These are phyloP conservation scores for Pimephales promelas DNA, from an alignment of 2,113 vertebrate species.

Conservation along the genomic window DNA sequence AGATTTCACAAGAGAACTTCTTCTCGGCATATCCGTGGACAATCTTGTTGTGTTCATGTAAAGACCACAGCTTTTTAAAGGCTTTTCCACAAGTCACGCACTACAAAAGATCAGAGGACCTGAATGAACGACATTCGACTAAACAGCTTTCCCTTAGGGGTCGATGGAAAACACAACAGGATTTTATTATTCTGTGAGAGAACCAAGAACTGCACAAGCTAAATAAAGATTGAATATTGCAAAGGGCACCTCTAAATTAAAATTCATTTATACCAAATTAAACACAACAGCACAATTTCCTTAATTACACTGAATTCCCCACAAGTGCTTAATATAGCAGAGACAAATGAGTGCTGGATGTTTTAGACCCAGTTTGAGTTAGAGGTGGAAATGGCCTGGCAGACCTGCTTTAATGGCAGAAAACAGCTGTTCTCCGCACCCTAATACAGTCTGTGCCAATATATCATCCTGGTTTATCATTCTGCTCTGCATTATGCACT, in stretches of 20 bases:
- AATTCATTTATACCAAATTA: conserved; percentile 11
- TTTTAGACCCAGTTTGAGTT: conserved; percentile 26
- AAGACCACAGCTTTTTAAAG: conserved; percentile 95
- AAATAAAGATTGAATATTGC: conserved; percentile 4
- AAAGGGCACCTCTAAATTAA: conserved; percentile 24
- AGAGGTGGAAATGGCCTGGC: conserved; percentile 45
- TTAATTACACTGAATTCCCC: conserved; percentile 18
- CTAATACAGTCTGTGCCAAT: conserved; percentile 25
- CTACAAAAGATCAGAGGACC: conserved; percentile 65
- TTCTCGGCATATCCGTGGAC: conserved; percentile 93
- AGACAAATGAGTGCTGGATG: background rate
- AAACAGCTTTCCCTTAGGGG: background rate
- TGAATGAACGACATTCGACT: conserved; percentile 10
- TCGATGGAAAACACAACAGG: conserved; percentile 10
- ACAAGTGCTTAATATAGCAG: background rate
- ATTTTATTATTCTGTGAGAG: background rate
- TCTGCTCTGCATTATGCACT: conserved; percentile 4
- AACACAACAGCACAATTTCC: conserved; percentile 19
- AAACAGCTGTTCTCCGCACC: conserved; percentile 47
- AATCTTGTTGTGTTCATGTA: conserved; percentile 94
- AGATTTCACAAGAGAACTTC: conserved; percentile 95
- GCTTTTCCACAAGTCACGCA: conserved; percentile 92
- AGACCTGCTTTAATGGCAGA: conserved; percentile 25
- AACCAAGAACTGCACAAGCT: background rate
- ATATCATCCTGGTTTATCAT: conserved; percentile 33